Evolutionary conservation across 2,797 vertebrate genomes (phyloP), one percentile per base, ranked within the genome.

Genomic region (Garrulus glandarius): DNA sequence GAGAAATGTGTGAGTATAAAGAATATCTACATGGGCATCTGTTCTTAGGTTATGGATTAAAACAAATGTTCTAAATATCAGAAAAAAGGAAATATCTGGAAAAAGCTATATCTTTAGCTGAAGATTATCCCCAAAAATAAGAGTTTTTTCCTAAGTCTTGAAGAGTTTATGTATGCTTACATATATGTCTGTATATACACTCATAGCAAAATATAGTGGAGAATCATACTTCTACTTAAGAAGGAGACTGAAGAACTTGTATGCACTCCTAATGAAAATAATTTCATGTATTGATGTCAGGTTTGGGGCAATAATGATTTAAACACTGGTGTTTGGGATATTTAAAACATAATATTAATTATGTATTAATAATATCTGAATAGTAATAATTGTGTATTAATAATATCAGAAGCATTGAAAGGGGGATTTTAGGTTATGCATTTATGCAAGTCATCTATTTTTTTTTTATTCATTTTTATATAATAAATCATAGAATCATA

Each of bases 61-160:
- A 79, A 71, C 2, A 86, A 49, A 37, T 26, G 3, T 68, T 68
- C 13, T 69, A 67, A 78, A 34, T 71, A 60, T 57, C 37, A 53
- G 24, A 9, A 75, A 84, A 68, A 79, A 36, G 17, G 4, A n/a
- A 46, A 16, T 24, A n/a, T 13, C 5, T 22, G 13, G 39, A 30
- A 43, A 61, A 70, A 70, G 0, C 1, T 7, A 18, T 53, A 4
- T 19, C 9, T 68, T 83, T 39, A 85, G 41, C 6, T 75, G 41
- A 84, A 78, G 26, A 53, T 11, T 71, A 39, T n/a, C 3, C 2
- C 23, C 13, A 5, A 60, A 78, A 60, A 19, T 8, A 46, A 27
- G 5, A 0, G 0, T 2, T 53, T 70, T 59, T 55, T 60, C 7
- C 13, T 46, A 36, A 43, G 2, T 30, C 26, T 53, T 71, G 10